Evolutionary conservation across 2,797 vertebrate genomes (phyloP).

Genomic region (Artibeus lituratus): DNA sequence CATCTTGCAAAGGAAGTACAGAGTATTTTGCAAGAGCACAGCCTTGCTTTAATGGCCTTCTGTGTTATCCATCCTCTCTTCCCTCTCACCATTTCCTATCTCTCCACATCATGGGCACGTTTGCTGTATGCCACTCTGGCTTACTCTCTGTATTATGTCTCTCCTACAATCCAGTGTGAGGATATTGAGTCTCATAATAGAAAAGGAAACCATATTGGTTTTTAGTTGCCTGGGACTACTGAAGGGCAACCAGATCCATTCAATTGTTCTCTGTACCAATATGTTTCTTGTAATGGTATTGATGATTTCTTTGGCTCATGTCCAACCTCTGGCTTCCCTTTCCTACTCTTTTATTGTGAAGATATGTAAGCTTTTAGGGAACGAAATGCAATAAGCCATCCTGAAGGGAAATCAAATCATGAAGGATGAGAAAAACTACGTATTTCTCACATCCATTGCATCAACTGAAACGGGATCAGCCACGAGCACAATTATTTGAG

Average conservation of each 20-base stretch:
- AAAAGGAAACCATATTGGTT: not conserved
- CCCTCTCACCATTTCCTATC: not conserved
- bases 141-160: not conserved
- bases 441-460: not conserved
- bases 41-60: not conserved
- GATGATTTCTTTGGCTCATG: not conserved
- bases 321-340: not conserved
- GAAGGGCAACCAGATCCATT: not conserved
- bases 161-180: not conserved
- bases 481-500: not conserved
- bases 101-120: not conserved
- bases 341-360: not conserved
- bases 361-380: not conserved
- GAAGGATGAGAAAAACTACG: not conserved
- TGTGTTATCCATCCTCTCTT: not conserved
- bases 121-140: not conserved
- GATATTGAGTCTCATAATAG: not conserved
- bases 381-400: not conserved
- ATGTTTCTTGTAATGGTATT: not conserved
- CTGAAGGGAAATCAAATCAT: not conserved
- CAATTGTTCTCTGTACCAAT: not conserved
- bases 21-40: not conserved
- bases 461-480: not conserved
- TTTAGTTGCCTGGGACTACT: not conserved
- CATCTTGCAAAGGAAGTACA: slow-evolving; percentile 1